Percentiles rank a stretch among this genome's conserved stretches.
Evolutionary conservation across 2,888 invertebrate genomes (phyloP).

Genomic region (Papilio gigon): DNA sequence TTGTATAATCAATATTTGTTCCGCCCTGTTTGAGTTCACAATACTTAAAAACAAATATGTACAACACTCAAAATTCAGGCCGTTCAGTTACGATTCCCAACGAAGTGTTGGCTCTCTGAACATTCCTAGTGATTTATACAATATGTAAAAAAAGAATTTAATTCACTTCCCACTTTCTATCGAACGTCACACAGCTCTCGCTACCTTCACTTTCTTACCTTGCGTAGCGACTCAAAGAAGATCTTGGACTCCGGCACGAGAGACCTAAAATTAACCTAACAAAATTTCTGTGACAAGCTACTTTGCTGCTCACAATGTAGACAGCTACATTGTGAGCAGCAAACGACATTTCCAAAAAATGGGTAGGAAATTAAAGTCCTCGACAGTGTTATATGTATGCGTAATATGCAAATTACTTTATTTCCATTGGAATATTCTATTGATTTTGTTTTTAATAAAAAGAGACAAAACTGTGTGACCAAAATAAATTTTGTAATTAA

Average conservation of each 20-base stretch:
- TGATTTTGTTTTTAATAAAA: not conserved
- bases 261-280: too few species aligned
- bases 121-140: not conserved
- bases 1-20: conserved; percentile 29
- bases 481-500: too few species aligned
- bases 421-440: not conserved
- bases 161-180: not conserved
- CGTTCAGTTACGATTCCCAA: conserved; percentile 13
- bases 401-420: not conserved
- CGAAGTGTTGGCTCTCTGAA: conserved; percentile 19
- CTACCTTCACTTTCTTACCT: too few species aligned
- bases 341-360: not conserved
- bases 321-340: too few species aligned
- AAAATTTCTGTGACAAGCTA: not conserved
- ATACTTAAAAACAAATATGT: conserved; percentile 31
- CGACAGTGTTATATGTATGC: not conserved
- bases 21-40: conserved; percentile 19
- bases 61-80: conserved; percentile 24
- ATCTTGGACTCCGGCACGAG: too few species aligned
- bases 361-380: not conserved
- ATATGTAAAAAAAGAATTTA: not conserved
- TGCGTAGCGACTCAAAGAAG: too few species aligned
- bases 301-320: too few species aligned
- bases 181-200: too few species aligned
- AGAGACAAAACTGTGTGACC: too few species aligned